Evolutionary conservation across 2,797 vertebrate genomes (phyloP), one percentile per base, ranked within the genome.

Genomic region (Diplodus puntazzo): DNA sequence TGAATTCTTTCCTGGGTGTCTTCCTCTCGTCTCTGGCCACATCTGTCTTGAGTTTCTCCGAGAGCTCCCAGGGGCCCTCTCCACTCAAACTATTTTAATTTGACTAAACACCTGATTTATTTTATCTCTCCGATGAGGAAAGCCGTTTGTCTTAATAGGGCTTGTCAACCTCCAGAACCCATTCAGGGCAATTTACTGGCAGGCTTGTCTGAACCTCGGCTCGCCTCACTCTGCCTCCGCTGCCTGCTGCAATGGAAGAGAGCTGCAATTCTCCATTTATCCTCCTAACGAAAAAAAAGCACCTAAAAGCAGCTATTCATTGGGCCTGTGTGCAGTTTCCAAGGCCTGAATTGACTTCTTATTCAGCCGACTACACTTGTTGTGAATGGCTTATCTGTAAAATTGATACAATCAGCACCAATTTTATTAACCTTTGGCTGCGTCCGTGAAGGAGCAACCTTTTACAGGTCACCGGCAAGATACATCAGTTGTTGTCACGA

Each of bases 41-140:
- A 99, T 99, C 97, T 99, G 97, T 98, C 97, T 98, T 97, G 96
- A 97, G 96, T 97, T 98, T 97, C 96, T 95, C 94, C 94, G 90
- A 95, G 96, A 96, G 96, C 95, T 97, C 97, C 97, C 96, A 89
- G 95, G 97, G 97, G 97, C 95, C 97, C 95, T 96, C 97, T 98
- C 96, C 95, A 97, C 96, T 97, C 96, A 96, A 98, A 98, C 97
- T 98, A 98, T 99, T 99, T 99, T 98, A 99, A 99, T 99, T 99
- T 97, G 97, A 99, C 98, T 98, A 98, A 99, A 99, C 97, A 99
- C 97, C 98, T 99, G 98, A 99, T 99, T 99, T 99, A 99, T 99
- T 99, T 98, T 97, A 99, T 99, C 97, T 98, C 97, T 98, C 96
- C 96, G 94, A 98, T 97, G 97, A 98, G 97, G 96, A 97, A 96